A percentile compares a stretch with the other conserved stretches of the same genome.
Evolutionary conservation across 2,797 vertebrate genomes (phyloP).

Genomic region (Momotus momota): DNA sequence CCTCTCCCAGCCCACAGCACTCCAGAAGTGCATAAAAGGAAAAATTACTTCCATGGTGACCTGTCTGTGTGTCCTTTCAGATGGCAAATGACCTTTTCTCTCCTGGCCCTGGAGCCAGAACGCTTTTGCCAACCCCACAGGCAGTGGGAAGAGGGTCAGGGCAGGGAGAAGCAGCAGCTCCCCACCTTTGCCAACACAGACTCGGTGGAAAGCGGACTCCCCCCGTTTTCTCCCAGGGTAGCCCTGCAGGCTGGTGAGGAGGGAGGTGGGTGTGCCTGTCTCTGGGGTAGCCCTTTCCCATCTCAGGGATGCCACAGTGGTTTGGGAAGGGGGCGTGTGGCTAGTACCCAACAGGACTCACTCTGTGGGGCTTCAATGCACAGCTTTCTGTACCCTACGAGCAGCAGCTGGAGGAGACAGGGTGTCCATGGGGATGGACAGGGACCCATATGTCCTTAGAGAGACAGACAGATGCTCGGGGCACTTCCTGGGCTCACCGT

Average conservation of each 20-base stretch:
- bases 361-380: not conserved
- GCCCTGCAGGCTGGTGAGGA: not conserved
- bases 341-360: not conserved
- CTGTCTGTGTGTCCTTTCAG: not conserved
- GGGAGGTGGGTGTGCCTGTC: fast-evolving
- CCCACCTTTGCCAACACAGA: not conserved
- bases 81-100: not conserved
- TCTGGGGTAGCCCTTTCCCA: not conserved
- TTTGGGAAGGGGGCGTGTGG: fast-evolving
- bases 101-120: not conserved
- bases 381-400: not conserved
- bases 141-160: too few species aligned
- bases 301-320: fast-evolving
- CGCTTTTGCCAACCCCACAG: not conserved
- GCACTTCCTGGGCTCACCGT: fast-evolving
- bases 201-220: not conserved
- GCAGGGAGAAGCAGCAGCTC: not conserved
- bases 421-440: not conserved
- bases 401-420: not conserved
- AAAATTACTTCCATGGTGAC: not conserved
- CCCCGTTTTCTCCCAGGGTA: not conserved
- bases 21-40: not conserved
- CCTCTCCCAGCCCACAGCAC: not conserved
- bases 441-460: not conserved
- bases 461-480: not conserved